Evolutionary conservation across 1,140 invertebrate genomes (phyloP).

Genomic region (Phymastichus coffea): DNA sequence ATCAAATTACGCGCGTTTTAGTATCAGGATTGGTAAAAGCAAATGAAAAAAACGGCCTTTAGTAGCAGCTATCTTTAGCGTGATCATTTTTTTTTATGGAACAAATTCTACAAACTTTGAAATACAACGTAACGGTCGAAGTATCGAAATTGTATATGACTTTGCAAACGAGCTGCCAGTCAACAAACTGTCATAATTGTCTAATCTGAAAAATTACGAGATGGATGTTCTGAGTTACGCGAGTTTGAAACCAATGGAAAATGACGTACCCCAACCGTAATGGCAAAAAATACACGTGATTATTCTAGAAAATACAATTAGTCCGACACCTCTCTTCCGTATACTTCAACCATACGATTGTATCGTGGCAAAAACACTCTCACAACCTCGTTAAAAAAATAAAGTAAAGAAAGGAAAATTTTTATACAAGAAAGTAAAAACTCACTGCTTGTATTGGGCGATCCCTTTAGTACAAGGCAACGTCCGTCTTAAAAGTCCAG

Average conservation of each 20-base stretch:
- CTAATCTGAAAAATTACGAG: too few relatives aligned
- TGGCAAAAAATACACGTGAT: too few relatives aligned
- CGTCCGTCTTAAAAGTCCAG: slow-evolving; percentile 42
- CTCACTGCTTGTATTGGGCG: slow-evolving; percentile 40
- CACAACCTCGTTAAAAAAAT: slow-evolving; percentile 7
- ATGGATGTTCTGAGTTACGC: too few relatives aligned
- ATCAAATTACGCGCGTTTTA: slow-evolving; percentile 10
- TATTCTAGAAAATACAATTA: not conserved
- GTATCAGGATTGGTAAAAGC: slow-evolving; percentile 19
- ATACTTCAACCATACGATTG: slow-evolving; percentile 19
- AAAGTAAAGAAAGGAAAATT: slow-evolving; percentile 27
- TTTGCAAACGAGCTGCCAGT: too few relatives aligned
- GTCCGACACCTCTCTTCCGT: not conserved
- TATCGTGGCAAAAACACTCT: not conserved
- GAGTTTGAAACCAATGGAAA: too few relatives aligned
- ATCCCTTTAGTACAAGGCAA: slow-evolving; percentile 38
- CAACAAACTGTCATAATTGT: too few relatives aligned
- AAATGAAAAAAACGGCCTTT: slow-evolving; percentile 16
- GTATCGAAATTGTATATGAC: too few relatives aligned
- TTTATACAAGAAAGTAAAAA: too few relatives aligned
- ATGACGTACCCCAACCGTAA: too few relatives aligned
- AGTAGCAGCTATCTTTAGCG: slow-evolving; percentile 19
- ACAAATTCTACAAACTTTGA: slow-evolving; percentile 15
- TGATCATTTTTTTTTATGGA: slow-evolving; percentile 17
- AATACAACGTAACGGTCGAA: slow-evolving; percentile 22